Evolutionary conservation across 2,797 vertebrate species (phyloP).

Genomic region (Borostomias antarcticus): DNA sequence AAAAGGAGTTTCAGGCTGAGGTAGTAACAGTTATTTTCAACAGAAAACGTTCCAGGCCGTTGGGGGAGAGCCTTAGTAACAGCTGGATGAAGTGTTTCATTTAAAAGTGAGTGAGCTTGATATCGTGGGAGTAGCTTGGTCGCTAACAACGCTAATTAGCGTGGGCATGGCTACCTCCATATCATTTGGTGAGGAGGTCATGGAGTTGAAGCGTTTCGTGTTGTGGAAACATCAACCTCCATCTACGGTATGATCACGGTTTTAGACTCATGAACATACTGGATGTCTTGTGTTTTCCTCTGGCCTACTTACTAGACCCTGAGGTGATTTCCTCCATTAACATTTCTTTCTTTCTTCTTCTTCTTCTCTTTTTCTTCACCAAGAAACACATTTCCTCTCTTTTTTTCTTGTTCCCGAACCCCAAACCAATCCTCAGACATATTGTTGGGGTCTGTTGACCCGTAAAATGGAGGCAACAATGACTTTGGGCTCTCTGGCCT

Average conservation of each 20-base stretch:
- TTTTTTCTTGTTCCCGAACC: conserved; percentile 49
- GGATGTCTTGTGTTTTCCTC: conserved; percentile 52
- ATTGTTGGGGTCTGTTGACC: conserved; percentile 80
- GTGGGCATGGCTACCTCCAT: not conserved
- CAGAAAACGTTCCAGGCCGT: too few relatives aligned
- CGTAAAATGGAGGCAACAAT: conserved; percentile 75
- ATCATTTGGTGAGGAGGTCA: conserved; percentile 1
- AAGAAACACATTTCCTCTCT: conserved; percentile 65
- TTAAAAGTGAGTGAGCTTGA: conserved; percentile 25
- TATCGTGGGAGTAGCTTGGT: not conserved
- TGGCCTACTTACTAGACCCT: conserved; percentile 63
- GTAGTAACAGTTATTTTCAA: not conserved
- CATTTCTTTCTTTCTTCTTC: conserved; percentile 18
- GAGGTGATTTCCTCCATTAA: conserved; percentile 64
- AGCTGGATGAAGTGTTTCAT: conserved; percentile 38
- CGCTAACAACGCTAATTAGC: not conserved
- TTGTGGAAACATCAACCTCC: too few relatives aligned
- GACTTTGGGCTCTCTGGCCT: conserved; percentile 59
- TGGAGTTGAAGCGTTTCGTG: too few relatives aligned
- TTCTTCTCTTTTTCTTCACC: conserved; percentile 62
- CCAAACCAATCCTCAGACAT: conserved; percentile 74
- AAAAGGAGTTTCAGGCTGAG: conserved; percentile 16
- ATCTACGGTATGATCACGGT: too few relatives aligned
- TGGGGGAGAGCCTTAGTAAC: conserved; percentile 29
- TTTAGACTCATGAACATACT: conserved; percentile 43